Evolutionary conservation across 1,140 invertebrate species (phyloP).

Genomic region (Drosophila ohnishii): DNA sequence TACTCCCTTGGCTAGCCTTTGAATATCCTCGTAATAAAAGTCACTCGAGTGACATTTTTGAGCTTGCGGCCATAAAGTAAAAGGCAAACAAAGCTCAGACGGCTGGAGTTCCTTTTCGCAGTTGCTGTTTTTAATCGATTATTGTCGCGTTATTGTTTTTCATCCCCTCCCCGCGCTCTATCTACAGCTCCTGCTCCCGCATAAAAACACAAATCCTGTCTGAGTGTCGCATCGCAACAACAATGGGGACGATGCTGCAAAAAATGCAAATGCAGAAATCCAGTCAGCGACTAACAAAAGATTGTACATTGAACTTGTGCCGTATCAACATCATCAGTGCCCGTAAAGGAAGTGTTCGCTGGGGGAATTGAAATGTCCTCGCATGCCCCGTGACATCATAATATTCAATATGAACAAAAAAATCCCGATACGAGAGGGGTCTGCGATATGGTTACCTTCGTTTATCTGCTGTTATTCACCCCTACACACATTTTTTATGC

Average conservation of each 20-base stretch:
- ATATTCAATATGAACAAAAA: slow-evolving; percentile 65
- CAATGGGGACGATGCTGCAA: slow-evolving; percentile 31
- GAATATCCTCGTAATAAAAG: slow-evolving; percentile 67
- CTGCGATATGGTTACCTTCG: slow-evolving; percentile 58
- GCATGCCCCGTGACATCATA: slow-evolving; percentile 50
- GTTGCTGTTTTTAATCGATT: slow-evolving; percentile 77
- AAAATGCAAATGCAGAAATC: slow-evolving; percentile 54
- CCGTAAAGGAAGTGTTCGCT: neutral
- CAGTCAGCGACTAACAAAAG: slow-evolving; percentile 34
- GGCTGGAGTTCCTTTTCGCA: slow-evolving; percentile 54
- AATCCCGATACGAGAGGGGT: slow-evolving; percentile 50
- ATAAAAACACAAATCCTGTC: slow-evolving; percentile 68
- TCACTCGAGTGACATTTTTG: slow-evolving; percentile 79
- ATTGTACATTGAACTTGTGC: slow-evolving; percentile 76
- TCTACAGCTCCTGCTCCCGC: neutral
- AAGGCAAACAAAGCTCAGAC: slow-evolving; percentile 70
- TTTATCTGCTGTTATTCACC: slow-evolving; percentile 42
- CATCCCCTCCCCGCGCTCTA: neutral
- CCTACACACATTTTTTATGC: slow-evolving; percentile 24
- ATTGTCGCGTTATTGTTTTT: slow-evolving; percentile 64
- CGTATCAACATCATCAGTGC: slow-evolving; percentile 51
- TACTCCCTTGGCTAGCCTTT: slow-evolving; percentile 16
- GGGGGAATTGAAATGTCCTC: slow-evolving; percentile 64
- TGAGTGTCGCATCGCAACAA: slow-evolving; percentile 72
- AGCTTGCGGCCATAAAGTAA: slow-evolving; percentile 74